Evolutionary conservation across 2,113 vertebrate genomes (phyloP).

Genomic region (Scomber scombrus): DNA sequence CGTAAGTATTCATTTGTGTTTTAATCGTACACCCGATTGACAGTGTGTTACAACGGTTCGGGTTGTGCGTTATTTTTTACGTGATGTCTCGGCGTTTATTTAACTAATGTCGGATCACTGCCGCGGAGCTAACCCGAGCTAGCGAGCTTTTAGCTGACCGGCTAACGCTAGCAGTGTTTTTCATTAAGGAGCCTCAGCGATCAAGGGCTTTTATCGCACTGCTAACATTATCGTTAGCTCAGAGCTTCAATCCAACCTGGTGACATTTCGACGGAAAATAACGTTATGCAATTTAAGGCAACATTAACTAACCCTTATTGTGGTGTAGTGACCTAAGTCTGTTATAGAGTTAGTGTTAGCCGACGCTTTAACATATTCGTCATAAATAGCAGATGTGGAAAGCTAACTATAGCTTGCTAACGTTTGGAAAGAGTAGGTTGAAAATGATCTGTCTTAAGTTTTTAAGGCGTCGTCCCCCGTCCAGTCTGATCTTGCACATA

Average conservation of each 20-base stretch:
- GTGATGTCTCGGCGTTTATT: slow-evolving; percentile 25
- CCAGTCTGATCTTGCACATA: slow-evolving; percentile 3
- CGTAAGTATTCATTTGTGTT: slow-evolving; percentile 76
- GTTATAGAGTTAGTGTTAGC: slow-evolving; percentile 4
- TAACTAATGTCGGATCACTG: slow-evolving; percentile 57
- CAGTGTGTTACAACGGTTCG: neutral
- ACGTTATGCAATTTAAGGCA: neutral
- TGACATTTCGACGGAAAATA: slow-evolving; percentile 12
- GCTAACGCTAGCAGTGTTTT: slow-evolving; percentile 79
- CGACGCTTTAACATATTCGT: slow-evolving; percentile 1
- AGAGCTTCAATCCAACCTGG: neutral
- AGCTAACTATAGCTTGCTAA: slow-evolving; percentile 56
- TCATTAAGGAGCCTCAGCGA: slow-evolving; percentile 57
- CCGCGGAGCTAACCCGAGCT: slow-evolving; percentile 59
- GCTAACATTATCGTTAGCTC: slow-evolving; percentile 44
- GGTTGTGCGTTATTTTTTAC: neutral
- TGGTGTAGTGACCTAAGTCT: slow-evolving; percentile 21
- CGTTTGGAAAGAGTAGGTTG: slow-evolving; percentile 12
- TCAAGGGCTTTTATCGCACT: slow-evolving; percentile 58
- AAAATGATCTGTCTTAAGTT: slow-evolving; percentile 24
- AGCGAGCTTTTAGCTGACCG: slow-evolving; percentile 53
- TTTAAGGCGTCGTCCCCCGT: slow-evolving; percentile 32
- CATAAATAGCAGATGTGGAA: slow-evolving; percentile 49
- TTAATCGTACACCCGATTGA: neutral
- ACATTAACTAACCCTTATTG: slow-evolving; percentile 5